phyloP scores from a whole-genome alignment of 2,113 vertebrate species.

The Zingel zingel region DNA sequence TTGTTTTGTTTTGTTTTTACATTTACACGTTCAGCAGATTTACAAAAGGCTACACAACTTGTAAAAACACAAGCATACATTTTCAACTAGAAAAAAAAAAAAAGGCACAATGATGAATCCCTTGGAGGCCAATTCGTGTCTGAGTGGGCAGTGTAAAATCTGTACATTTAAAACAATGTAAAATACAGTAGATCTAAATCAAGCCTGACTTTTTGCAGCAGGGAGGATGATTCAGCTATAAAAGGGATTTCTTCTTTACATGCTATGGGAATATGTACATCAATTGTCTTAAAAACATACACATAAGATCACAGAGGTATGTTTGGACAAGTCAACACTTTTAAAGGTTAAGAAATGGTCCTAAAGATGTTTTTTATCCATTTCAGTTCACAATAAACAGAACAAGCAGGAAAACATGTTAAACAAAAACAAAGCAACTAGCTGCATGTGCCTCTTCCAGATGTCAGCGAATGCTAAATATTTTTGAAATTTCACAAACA shows the following conservation, averaged over 20 bases:
- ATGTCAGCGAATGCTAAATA: conserved; percentile 13
- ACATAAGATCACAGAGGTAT: not conserved
- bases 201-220: conserved; percentile 9
- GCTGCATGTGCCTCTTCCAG: not conserved
- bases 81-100: not conserved
- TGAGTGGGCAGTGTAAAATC: conserved; percentile 20
- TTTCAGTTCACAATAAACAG: not conserved
- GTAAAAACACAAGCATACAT: conserved; percentile 50
- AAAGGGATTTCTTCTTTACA: not conserved
- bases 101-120: conserved; percentile 9
- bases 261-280: conserved; percentile 23
- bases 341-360: not conserved
- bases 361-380: not conserved
- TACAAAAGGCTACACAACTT: conserved; percentile 1
- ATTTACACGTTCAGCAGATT: not conserved
- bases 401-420: conserved; percentile 3
- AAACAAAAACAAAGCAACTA: not conserved
- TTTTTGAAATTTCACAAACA: not conserved
- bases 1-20: not conserved
- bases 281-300: not conserved
- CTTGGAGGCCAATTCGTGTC: not conserved
- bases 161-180: conserved; percentile 87
- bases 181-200: conserved; percentile 42
- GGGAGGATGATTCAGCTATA: not conserved
- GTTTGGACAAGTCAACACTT: not conserved